Base-by-base conservation (phyloP, 1,140 invertebrate species). In the Uloborus diversus region DNA sequence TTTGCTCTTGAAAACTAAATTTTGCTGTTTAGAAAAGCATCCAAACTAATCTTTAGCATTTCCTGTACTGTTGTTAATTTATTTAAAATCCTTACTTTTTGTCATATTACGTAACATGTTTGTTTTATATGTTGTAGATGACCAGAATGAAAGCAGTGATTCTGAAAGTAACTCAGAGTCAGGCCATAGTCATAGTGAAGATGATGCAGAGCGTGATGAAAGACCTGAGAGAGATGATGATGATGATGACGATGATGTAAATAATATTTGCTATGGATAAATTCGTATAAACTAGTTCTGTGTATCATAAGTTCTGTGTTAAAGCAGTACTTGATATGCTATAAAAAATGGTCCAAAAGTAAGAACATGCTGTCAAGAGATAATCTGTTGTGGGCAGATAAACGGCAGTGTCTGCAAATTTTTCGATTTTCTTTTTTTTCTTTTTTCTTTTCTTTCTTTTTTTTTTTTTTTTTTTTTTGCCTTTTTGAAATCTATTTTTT, bases 221-320 rank as follows among this genome's bases (percentile, higher is more conserved):
- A 32, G 82, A 28, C 81, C 79, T 47, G 91, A 91, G 57, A 90
- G 91, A 49, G 90, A 90, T 9, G 91, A 91, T 33, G 91, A 92
- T 70, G 92, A 92, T 79, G 91, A 90, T 30, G 90, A 89, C 62
- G 85, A 89, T n/a, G 88, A 89, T 75, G 88, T 89, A 68, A 88
- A 86, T 69, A 86, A 84, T 23, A 85, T 64, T 84, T 5, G 7
- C 37, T 42, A 17, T 42, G 2, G 9, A 9, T 17, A 42, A 13
- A 13, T 42, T 17, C 2, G 2, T 42, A 13, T 42, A 42, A 42
- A 42, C 17, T 2, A 42, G 37, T 42, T 42, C 37, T 42, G 2
- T 42, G 2, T 1, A 42, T 9, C 37, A 42, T 17, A 42, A 42
- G 2, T 42, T 42, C 9, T 42, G 37, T 42, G 37, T 42, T 9